These are phyloP conservation scores for Lophius americanus DNA, from an alignment of 2,797 vertebrate species.

Conservation along the genomic window DNA sequence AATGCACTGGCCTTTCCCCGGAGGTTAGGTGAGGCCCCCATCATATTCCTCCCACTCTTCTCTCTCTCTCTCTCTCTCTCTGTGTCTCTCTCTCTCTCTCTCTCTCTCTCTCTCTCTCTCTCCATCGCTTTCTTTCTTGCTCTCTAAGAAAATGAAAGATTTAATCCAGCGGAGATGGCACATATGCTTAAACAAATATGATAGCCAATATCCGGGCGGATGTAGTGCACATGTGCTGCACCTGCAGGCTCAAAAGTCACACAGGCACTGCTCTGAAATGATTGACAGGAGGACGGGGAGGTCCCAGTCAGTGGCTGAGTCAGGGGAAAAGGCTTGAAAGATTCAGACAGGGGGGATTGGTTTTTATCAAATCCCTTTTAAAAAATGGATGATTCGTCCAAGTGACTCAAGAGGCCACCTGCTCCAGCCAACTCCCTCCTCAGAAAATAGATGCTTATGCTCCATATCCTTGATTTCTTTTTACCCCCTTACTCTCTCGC, in stretches of 20 bases:
- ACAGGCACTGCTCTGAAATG: conserved; percentile 23
- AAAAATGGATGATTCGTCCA: conserved; percentile 75
- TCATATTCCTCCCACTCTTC: conserved; percentile 64
- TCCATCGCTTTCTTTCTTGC: conserved; percentile 1
- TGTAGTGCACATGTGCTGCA: conserved; percentile 16
- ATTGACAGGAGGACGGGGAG: conserved; percentile 53
- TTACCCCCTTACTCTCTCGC: conserved; percentile 13
- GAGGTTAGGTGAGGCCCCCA: conserved; percentile 64
- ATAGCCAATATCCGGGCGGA: conserved; percentile 26
- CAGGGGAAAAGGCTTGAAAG: conserved; percentile 42
- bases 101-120: conserved; percentile 24
- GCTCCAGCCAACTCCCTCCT: conserved; percentile 32
- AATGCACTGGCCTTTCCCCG: conserved; percentile 72
- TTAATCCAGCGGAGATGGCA: conserved; percentile 39
- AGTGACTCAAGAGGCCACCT: conserved; percentile 65
- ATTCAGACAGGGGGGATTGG: conserved; percentile 52
- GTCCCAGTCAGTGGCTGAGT: conserved; percentile 34
- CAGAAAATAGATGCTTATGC: conserved; percentile 74
- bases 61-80: conserved; percentile 26
- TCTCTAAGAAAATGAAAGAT: conserved; percentile 62
- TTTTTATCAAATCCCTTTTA: conserved; percentile 71
- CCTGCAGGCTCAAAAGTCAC: conserved; percentile 23
- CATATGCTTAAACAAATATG: conserved; percentile 47
- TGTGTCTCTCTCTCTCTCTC: conserved; percentile 24
- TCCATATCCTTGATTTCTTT: conserved; percentile 57